phyloP scores from a whole-genome alignment of 2,797 vertebrate species.

The Gephyroberyx darwinii region DNA sequence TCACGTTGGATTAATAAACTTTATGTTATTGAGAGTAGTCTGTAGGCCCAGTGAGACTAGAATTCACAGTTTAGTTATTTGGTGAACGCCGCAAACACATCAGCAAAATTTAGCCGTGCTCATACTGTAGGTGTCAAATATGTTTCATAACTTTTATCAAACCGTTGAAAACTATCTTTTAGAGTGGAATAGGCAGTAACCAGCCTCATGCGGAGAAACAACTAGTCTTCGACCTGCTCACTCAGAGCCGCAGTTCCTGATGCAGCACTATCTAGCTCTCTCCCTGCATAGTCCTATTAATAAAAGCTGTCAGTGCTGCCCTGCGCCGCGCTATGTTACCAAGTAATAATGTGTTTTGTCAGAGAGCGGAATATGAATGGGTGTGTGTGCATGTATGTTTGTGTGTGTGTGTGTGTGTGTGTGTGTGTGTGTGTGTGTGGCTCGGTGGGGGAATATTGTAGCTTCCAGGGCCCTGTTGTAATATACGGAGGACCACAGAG shows the following conservation, averaged over 20 bases:
- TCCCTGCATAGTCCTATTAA: slow-evolving; percentile 69
- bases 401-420: slow-evolving; percentile 3
- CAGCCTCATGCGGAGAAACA: slow-evolving; percentile 35
- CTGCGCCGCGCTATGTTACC: slow-evolving; percentile 65
- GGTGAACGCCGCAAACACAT: too few species aligned
- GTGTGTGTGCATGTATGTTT: slow-evolving; percentile 30
- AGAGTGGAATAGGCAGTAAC: slow-evolving; percentile 10
- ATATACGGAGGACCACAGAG: slow-evolving; percentile 73
- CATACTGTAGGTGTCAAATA: background rate
- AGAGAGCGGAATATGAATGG: slow-evolving; percentile 67
- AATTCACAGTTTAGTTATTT: background rate
- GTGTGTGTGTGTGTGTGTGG: slow-evolving; percentile 32
- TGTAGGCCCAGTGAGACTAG: background rate
- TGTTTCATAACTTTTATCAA: background rate
- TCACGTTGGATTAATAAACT: background rate
- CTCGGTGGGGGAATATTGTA: slow-evolving; percentile 56
- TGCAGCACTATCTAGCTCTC: slow-evolving; percentile 44
- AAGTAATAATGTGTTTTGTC: slow-evolving; percentile 76
- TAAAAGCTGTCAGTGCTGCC: slow-evolving; percentile 68
- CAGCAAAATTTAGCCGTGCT: too few species aligned
- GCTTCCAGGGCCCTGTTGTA: slow-evolving; percentile 72
- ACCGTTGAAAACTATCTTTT: background rate
- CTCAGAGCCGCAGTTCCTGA: slow-evolving; percentile 47
- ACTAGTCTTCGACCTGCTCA: slow-evolving; percentile 39
- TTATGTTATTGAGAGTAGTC: background rate